A percentile compares a stretch with the other conserved stretches of the same genome.
phyloP scores from a whole-genome alignment of 1,140 invertebrate genomes.

The Nylanderia fulva region DNA sequence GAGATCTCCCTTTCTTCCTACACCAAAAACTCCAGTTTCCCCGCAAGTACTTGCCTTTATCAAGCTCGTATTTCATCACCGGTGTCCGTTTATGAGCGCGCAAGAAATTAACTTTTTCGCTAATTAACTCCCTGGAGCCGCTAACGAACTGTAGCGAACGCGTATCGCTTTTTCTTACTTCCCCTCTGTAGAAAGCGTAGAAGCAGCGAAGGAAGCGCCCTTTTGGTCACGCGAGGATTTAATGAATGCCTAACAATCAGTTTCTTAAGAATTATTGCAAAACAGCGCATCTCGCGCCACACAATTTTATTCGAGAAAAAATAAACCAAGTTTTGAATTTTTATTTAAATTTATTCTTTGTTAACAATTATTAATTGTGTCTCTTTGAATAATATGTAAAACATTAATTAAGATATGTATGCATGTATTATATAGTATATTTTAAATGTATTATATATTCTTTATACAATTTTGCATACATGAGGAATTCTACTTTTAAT shows the following conservation, averaged over 20 bases:
- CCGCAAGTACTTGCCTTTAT: constrained; percentile 81
- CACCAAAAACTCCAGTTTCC: constrained; percentile 81
- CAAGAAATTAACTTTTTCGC: constrained; percentile 85
- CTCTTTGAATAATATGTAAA: too few relatives aligned
- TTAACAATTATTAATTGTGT: too few relatives aligned
- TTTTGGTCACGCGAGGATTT: constrained; percentile 38
- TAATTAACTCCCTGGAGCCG: constrained; percentile 84
- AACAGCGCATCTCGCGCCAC: background rate
- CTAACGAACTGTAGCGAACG: constrained; percentile 83
- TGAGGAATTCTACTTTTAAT: background rate
- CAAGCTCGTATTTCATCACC: constrained; percentile 84
- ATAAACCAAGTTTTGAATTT: background rate
- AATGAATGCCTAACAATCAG: constrained; percentile 14
- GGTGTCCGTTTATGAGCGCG: constrained; percentile 82
- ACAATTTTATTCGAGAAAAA: background rate
- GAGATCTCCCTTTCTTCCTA: constrained; percentile 60
- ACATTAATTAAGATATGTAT: too few relatives aligned
- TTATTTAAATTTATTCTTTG: too few relatives aligned
- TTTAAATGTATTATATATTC: too few relatives aligned
- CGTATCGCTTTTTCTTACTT: constrained; percentile 74
- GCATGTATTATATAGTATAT: too few relatives aligned
- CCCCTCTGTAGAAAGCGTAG: constrained; percentile 30
- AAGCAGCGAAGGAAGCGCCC: constrained; percentile 29
- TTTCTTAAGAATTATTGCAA: constrained; percentile 12
- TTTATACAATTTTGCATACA: background rate